Percentiles rank a stretch among this genome's conserved stretches.
Conservation (phyloP, 2,113 vertebrate genomes). For the Girardinichthys multiradiatus region DNA sequence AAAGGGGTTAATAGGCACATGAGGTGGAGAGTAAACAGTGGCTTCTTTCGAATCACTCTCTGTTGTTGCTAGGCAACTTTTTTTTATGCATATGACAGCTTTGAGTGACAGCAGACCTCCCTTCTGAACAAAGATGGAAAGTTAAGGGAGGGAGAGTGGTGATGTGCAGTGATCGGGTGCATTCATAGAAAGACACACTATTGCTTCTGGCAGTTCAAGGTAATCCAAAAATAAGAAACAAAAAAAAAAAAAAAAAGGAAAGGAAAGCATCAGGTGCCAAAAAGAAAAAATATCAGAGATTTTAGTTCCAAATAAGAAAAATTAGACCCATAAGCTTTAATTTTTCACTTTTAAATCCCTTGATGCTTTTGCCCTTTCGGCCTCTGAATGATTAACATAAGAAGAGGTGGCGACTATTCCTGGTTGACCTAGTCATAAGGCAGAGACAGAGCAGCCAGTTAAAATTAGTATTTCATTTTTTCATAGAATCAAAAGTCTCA, state of each 20-base stretch:
- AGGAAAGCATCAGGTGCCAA: neutral
- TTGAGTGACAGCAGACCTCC: constrained; percentile 72
- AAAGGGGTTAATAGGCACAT: constrained; percentile 43
- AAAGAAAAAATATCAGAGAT: constrained; percentile 7
- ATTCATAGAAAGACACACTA: constrained; percentile 2
- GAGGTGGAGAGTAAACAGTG: constrained; percentile 63
- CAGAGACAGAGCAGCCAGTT: constrained; percentile 1
- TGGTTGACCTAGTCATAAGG: neutral
- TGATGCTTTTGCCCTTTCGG: neutral
- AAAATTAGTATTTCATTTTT: neutral
- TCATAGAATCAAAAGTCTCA: neutral
- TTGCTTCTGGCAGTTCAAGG: constrained; percentile 12
- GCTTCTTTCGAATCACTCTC: constrained; percentile 48
- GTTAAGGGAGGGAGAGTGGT: constrained; percentile 38
- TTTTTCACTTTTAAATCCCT: neutral
- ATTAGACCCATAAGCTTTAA: neutral
- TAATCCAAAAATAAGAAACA: constrained; percentile 8
- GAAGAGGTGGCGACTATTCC: neutral
- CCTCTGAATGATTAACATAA: constrained; percentile 1
- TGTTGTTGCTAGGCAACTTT: constrained; percentile 75
- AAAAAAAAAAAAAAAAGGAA: neutral
- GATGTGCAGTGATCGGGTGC: constrained; percentile 28
- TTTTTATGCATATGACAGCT: constrained; percentile 59
- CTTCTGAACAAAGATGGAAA: constrained; percentile 61
- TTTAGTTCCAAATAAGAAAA: neutral